Base-by-base conservation (phyloP, 2,113 vertebrate species). In the Calidris pugnax region DNA sequence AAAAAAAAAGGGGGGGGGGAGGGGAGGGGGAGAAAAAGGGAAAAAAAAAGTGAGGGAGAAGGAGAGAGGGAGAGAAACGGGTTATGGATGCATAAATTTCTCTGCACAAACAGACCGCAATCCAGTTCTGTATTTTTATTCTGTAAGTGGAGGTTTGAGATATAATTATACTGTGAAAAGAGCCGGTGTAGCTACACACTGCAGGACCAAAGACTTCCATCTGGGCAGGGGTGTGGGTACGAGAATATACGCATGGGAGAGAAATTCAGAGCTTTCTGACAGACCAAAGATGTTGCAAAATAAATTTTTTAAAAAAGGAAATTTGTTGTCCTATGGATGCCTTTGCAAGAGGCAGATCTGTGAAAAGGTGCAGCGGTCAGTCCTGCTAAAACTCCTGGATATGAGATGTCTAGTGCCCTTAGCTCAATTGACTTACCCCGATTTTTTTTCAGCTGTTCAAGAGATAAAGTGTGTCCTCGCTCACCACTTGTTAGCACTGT, bases 401-500 rank as follows among this genome's bases (percentile, higher is more conserved):
- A 68, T 83, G 94, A 96, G 93, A 92, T 91, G 91, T 93, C 89
- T 75, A 87, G 86, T 92, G 89, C 87, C 89, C 92, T 94, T 77
- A 63, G 91, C 96, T 93, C 62, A 87, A 87, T 91, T 93, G 97
- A 98, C 82, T 97, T 87, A 96, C 93, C 93, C 90, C 24, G 14
- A 9, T 95, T 97, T 94, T 89, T 95, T 98, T 98, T 93, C 97
- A 97, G 98, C 98, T 97, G 91, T 98, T 97, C 94, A 97, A 96
- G 96, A 97, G 97, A 98, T 97, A 97, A 98, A 97, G 97, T 18
- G 96, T 85, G 98, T 98, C 99, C 99, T 99, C 99, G 98, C 99
- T 99, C 99, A 99, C 98, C 98, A 98, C 98, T 98, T 98, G 98
- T 99, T 99, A 99, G 98, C 98, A 98, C 98, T 98, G 97, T 97